These are phyloP conservation scores for Corbicula japonica DNA, from an alignment of 2,888 invertebrate genomes.

Conservation along the genomic window DNA sequence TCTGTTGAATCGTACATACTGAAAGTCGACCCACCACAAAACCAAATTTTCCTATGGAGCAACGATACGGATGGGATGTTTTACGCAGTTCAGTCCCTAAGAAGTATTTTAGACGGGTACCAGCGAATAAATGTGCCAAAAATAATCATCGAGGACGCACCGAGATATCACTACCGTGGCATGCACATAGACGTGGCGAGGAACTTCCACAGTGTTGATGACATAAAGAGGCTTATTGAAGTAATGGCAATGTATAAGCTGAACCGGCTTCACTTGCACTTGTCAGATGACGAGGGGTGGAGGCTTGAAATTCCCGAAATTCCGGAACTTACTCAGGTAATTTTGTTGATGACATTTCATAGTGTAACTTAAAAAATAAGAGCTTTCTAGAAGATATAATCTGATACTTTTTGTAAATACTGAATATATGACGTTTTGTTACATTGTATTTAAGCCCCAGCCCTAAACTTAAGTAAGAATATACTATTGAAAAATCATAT, in stretches of 20 bases:
- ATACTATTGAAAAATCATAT: too few species aligned
- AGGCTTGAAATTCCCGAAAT: constrained; percentile 84
- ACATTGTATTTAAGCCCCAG: too few species aligned
- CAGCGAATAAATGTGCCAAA: constrained; percentile 51
- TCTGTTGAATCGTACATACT: constrained; percentile 73
- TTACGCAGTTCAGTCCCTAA: constrained; percentile 69
- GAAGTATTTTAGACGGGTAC: constrained; percentile 58
- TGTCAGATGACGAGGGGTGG: constrained; percentile 86
- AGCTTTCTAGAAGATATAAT: too few species aligned
- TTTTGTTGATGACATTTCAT: too few species aligned
- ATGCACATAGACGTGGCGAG: constrained; percentile 77
- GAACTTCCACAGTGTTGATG: constrained; percentile 79
- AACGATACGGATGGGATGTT: constrained; percentile 60
- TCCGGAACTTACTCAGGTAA: constrained; percentile 83
- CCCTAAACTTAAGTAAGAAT: too few species aligned
- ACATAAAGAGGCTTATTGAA: constrained; percentile 76
- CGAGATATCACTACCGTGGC: constrained; percentile 75
- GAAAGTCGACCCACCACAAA: constrained; percentile 37
- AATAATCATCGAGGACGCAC: constrained; percentile 67
- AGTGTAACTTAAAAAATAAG: too few species aligned
- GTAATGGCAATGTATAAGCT: constrained; percentile 85
- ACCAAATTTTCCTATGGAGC: constrained; percentile 59
- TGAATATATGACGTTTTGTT: too few species aligned
- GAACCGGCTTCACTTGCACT: constrained; percentile 84
- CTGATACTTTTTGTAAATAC: too few species aligned